phyloP scores from a whole-genome alignment of 2,888 invertebrate genomes.

The Ernsta delagoae region DNA sequence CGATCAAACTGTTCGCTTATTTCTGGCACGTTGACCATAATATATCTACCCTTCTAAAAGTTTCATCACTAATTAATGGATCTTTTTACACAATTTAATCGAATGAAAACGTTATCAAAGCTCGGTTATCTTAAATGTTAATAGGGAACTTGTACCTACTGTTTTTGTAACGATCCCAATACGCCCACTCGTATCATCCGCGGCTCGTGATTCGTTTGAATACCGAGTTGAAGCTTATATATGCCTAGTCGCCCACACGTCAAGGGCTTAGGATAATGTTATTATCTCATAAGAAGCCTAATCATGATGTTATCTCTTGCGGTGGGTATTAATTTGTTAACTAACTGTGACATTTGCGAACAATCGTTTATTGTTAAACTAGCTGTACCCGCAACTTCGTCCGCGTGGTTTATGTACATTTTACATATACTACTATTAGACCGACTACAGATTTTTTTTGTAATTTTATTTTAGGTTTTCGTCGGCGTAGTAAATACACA shows the following conservation, averaged over 20 bases:
- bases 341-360: background rate
- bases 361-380: background rate
- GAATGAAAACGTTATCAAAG: conserved; percentile 1
- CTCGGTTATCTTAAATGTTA: background rate
- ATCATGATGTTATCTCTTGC: background rate
- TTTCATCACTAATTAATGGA: no score
- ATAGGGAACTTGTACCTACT: conserved; percentile 1
- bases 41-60: no score
- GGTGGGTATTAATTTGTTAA: background rate
- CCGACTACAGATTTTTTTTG: no score
- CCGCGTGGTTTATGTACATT: no score
- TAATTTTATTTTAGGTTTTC: no score
- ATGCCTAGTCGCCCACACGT: background rate
- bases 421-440: no score
- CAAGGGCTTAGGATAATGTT: background rate
- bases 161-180: conserved; percentile 1
- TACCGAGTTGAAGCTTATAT: background rate
- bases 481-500: no score
- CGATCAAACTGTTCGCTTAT: no score
- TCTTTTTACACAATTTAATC: background rate
- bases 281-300: background rate
- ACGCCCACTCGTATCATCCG: background rate
- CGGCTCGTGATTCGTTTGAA: background rate
- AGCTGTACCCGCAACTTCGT: no score
- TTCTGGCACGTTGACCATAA: no score